phyloP scores from a whole-genome alignment of 2,888 invertebrate genomes.

The Dryocosmus kuriphilus region DNA sequence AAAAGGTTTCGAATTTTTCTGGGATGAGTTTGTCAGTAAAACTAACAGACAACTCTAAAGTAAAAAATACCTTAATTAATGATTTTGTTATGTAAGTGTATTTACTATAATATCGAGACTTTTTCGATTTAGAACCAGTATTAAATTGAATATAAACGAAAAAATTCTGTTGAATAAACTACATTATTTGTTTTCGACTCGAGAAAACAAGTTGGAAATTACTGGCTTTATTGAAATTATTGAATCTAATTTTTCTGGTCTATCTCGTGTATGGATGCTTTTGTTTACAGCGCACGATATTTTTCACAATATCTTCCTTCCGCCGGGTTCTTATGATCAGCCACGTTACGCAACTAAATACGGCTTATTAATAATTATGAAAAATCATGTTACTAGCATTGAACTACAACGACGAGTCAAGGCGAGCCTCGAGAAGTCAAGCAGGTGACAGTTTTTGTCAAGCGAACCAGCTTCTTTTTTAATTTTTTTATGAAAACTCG shows the following conservation, averaged over 20 bases:
- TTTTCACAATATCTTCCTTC: slow-evolving; percentile 48
- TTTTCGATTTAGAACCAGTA: neutral
- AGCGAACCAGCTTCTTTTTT: slow-evolving; percentile 21
- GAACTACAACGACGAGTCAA: slow-evolving; percentile 66
- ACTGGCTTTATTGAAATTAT: neutral
- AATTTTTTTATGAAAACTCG: neutral
- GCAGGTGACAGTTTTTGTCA: slow-evolving; percentile 33
- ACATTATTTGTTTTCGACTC: neutral
- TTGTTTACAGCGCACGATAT: slow-evolving; percentile 18
- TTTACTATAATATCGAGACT: slow-evolving; percentile 5
- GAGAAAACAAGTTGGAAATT: neutral
- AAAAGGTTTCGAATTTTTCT: neutral
- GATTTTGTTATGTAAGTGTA: slow-evolving; percentile 8
- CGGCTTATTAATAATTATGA: slow-evolving; percentile 62
- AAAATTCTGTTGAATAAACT: neutral
- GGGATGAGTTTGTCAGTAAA: neutral
- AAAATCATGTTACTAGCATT: slow-evolving; percentile 64
- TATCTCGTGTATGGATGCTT: slow-evolving; percentile 13
- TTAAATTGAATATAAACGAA: neutral
- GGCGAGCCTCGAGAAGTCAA: slow-evolving; percentile 53
- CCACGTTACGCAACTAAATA: slow-evolving; percentile 59
- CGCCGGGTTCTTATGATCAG: slow-evolving; percentile 53
- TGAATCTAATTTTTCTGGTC: slow-evolving; percentile 8
- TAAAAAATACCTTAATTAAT: neutral
- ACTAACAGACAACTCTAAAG: slow-evolving; percentile 4